Base-by-base conservation (phyloP, 2,113 vertebrate genomes). In the Tursiops truncatus region DNA sequence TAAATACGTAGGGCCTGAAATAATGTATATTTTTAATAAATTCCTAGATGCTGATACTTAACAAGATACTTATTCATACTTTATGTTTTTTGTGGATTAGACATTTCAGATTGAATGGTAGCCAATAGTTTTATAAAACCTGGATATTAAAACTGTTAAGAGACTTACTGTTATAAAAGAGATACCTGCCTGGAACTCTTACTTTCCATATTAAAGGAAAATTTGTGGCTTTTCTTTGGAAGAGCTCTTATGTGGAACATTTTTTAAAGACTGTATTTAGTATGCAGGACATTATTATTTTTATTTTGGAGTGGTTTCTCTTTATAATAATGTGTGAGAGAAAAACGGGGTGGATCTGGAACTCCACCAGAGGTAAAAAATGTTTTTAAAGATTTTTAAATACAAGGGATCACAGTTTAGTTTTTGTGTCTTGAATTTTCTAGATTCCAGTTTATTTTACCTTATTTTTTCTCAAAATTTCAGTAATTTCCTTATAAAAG, bases 21-120 rank as follows among this genome's bases (percentile, higher is more conserved):
- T n/a, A 44, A 10, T 90, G 21, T 94, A 9, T 56, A 77, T 44
- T 84, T 95, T 95, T 88, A 88, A 36, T n/a, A 94, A 92, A 17
- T 33, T 94, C 23, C 21, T 80, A 93, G 2, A 89, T 87, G 38
- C 41, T n/a, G 5, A 58, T 67, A 85, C 18, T 81, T 84, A 87
- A 28, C 4, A 83, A 65, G 81, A 4, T 88, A 56, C 17, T 95
- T 95, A 77, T 41, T 84, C 13, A 50, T 84, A 65, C 17, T 87
- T 58, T 36, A 73, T 63, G 41, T 83, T 95, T 76, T 93, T 94
- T 88, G 17, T 88, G 36, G 47, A 83, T 50, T 44, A 83, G 41
- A 38, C 3, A 83, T 92, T 90, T 96, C 8, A 82, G 17, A 41
- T 89, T 86, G 38, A 82, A 81, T 36, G 36, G 10, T 74, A 83